Evolutionary conservation across 2,888 invertebrate species (phyloP), one percentile per base, ranked within the genome.

Genomic region (Mantis religiosa): DNA sequence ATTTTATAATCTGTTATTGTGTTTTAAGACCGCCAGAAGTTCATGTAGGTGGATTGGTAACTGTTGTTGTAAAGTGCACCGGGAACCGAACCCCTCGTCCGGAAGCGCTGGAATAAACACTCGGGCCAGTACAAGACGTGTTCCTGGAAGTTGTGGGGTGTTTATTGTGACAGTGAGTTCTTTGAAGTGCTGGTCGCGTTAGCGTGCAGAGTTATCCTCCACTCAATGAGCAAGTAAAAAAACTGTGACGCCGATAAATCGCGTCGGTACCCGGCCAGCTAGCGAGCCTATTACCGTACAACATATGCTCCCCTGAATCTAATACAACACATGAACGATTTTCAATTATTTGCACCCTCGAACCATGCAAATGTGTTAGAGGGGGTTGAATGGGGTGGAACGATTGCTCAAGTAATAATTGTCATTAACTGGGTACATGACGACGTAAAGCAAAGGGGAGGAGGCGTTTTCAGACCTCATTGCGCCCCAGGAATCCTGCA

Each of bases 261-360:
- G 15, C 20, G 54, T 20, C 20, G 25, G 54, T 71, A 71, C 15
- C 15, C 15, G 15, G 6, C 54, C 4, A 30, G 30, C 30, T 3
- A 4, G 14, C 20, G 20, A 54, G 54, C 54, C 54, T 71, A 71
- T 71, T 71, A 71, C 54, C 2, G 41, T 34, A 8, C 15, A 8
- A 71, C 54, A 71, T 71, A 71, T 71, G 54, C 25, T 85, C 87
- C 83, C 47, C 41, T 87, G 83, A 84, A 54, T 28, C 71, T 84
- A 89, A 89, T 89, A 85, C 87, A 89, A 89, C 89, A 89, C 89
- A 89, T 89, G 89, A 89, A 89, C 87, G 89, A 20, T 89, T 89
- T 89, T 89, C 89, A 84, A 89, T 89, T 89, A 89, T 89, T 87
- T 87, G 87, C 54, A 28, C 83, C 88, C 41, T 27, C 81, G 34